A percentile compares a stretch with the other conserved stretches of the same genome.
Conservation (phyloP, 2,797 vertebrate species). For the Dendrocincla tyrannina region DNA sequence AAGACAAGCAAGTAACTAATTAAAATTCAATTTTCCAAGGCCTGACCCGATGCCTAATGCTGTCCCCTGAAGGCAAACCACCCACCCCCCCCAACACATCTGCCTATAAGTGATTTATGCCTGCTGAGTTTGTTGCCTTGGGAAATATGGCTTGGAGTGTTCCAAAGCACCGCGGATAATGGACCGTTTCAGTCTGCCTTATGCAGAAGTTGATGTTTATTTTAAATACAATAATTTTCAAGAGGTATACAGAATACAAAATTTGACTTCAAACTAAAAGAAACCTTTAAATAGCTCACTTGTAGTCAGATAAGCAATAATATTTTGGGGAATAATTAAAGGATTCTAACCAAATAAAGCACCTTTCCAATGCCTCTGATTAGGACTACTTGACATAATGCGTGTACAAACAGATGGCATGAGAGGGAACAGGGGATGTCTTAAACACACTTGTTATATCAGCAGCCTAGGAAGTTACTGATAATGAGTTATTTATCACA, state of each 20-base stretch:
- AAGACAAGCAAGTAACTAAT: slow-evolving; percentile 43
- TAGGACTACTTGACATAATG: background rate
- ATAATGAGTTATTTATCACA: background rate
- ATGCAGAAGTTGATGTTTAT: background rate
- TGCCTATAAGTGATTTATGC: background rate
- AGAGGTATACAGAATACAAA: background rate
- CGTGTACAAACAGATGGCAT: slow-evolving; percentile 15
- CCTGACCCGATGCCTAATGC: background rate
- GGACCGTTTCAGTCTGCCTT: background rate
- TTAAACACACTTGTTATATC: slow-evolving; percentile 4
- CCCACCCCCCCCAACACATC: background rate
- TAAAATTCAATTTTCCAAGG: slow-evolving; percentile 56
- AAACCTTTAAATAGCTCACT: background rate
- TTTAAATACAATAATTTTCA: slow-evolving; percentile 17
- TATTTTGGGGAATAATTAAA: background rate
- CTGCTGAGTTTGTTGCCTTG: slow-evolving; percentile 4
- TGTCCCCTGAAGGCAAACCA: background rate
- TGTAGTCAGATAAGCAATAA: background rate
- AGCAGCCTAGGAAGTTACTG: background rate
- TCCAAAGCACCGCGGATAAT: slow-evolving; percentile 6
- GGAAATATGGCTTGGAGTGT: background rate
- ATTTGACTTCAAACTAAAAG: background rate
- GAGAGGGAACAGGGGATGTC: background rate
- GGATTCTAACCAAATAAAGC: background rate
- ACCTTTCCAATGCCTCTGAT: background rate